Conservation (phyloP, 2,888 invertebrate genomes). For the Calameuta idolon region DNA sequence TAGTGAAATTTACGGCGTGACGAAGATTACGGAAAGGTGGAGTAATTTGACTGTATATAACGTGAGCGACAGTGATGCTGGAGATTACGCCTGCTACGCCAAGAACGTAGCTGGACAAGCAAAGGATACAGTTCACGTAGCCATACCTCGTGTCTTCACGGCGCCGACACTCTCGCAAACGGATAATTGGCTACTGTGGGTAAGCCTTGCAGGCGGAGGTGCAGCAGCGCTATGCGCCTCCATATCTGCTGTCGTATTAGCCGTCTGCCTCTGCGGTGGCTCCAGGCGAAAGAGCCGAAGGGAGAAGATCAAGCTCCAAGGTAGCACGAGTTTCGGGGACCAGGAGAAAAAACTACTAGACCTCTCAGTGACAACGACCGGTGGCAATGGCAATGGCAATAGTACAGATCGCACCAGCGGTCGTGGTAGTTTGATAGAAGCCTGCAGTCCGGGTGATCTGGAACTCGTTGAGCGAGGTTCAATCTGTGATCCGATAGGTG, state of each 20-base stretch:
- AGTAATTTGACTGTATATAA: slow-evolving; percentile 86
- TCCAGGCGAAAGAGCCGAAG: slow-evolving; percentile 69
- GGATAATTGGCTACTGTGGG: slow-evolving; percentile 80
- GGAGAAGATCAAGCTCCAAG: slow-evolving; percentile 78
- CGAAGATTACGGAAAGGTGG: slow-evolving; percentile 71
- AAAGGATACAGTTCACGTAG: slow-evolving; percentile 71
- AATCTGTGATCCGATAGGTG: slow-evolving; percentile 56
- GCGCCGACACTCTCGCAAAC: slow-evolving; percentile 82
- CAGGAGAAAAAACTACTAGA: slow-evolving; percentile 89
- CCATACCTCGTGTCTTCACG: slow-evolving; percentile 77
- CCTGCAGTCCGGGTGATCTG: slow-evolving; percentile 56
- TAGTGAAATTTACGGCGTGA: slow-evolving; percentile 49
- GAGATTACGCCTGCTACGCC: slow-evolving; percentile 86
- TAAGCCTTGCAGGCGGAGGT: slow-evolving; percentile 79
- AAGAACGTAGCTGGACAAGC: slow-evolving; percentile 73
- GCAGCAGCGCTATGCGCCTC: slow-evolving; percentile 75
- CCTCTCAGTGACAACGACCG: slow-evolving; percentile 79
- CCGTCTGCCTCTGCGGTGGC: slow-evolving; percentile 70
- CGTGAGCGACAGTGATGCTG: slow-evolving; percentile 84
- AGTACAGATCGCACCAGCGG: slow-evolving; percentile 52
- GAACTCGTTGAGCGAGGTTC: slow-evolving; percentile 56
- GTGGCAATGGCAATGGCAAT: slow-evolving; percentile 70
- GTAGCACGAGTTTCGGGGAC: slow-evolving; percentile 86
- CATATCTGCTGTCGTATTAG: slow-evolving; percentile 73
- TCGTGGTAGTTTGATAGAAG: slow-evolving; percentile 50